These are phyloP conservation scores for Chiloscyllium punctatum DNA, from an alignment of 2,797 vertebrate genomes.

Conservation along the genomic window DNA sequence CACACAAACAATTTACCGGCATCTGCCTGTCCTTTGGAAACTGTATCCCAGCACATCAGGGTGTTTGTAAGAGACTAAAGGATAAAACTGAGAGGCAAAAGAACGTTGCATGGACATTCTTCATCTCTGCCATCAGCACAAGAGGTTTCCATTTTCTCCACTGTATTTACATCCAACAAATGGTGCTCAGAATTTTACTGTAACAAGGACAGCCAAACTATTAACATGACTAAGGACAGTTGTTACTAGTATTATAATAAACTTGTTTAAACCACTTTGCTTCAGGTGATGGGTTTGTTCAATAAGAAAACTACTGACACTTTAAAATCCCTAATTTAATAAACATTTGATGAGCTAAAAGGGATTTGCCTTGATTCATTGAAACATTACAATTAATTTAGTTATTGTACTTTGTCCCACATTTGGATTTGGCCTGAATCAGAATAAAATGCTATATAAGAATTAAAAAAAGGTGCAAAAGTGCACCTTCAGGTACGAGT, in stretches of 20 bases:
- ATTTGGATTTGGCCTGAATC: neutral
- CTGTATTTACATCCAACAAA: neutral
- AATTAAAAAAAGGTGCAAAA: neutral
- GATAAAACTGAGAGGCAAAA: neutral
- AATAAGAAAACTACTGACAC: neutral
- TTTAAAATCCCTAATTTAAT: neutral
- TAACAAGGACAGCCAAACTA: neutral
- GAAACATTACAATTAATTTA: neutral
- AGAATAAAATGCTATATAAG: neutral
- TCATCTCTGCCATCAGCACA: neutral
- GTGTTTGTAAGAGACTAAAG: neutral
- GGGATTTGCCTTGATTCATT: neutral
- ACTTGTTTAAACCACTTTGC: neutral
- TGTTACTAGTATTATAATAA: neutral
- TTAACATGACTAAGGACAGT: neutral
- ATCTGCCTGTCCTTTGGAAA: neutral
- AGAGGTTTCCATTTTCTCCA: neutral
- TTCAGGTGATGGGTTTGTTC: neutral
- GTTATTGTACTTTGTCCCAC: neutral
- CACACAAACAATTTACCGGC: neutral
- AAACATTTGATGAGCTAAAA: neutral
- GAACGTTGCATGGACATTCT: neutral
- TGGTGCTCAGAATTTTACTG: neutral
- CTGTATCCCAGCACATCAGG: neutral
- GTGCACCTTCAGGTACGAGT: neutral